Percentiles rank a stretch among this genome's conserved stretches.
phyloP scores from a whole-genome alignment of 2,797 vertebrate genomes.

The Falco cherrug region DNA sequence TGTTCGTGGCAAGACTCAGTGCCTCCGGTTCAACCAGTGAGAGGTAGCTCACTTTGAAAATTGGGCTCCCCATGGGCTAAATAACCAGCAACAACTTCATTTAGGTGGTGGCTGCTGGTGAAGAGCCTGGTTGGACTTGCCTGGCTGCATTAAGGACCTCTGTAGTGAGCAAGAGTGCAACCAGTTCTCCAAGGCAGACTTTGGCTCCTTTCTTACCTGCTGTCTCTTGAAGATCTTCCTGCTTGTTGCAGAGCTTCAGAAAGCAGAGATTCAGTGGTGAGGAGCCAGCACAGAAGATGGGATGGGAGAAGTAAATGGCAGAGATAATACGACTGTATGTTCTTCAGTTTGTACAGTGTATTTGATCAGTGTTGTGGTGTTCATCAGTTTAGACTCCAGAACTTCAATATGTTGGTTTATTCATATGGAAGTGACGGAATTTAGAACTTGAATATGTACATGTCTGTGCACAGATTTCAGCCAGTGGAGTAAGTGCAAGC shows the following conservation, averaged over 20 bases:
- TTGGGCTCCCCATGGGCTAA: neutral
- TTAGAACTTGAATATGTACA: neutral
- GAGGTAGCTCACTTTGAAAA: neutral
- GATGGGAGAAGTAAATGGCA: neutral
- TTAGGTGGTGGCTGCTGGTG: neutral
- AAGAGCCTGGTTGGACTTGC: neutral
- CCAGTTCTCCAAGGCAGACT: neutral
- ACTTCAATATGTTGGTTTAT: neutral
- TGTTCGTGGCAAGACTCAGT: neutral
- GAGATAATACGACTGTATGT: rapidly evolving
- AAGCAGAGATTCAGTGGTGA: neutral
- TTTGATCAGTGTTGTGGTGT: neutral
- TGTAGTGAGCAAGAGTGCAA: neutral
- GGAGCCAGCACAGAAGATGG: neutral
- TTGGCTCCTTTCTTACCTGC: neutral
- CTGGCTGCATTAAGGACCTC: neutral
- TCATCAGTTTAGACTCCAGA: neutral
- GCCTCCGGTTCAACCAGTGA: neutral
- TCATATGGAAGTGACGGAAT: neutral
- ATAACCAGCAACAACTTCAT: neutral
- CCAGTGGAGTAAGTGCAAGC: neutral
- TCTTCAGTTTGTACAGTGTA: neutral
- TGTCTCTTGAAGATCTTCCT: neutral
- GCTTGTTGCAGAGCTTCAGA: neutral
- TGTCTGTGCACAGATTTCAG: neutral